phyloP scores from a whole-genome alignment of 2,113 vertebrate genomes.

The Protomyctophum bolini region DNA sequence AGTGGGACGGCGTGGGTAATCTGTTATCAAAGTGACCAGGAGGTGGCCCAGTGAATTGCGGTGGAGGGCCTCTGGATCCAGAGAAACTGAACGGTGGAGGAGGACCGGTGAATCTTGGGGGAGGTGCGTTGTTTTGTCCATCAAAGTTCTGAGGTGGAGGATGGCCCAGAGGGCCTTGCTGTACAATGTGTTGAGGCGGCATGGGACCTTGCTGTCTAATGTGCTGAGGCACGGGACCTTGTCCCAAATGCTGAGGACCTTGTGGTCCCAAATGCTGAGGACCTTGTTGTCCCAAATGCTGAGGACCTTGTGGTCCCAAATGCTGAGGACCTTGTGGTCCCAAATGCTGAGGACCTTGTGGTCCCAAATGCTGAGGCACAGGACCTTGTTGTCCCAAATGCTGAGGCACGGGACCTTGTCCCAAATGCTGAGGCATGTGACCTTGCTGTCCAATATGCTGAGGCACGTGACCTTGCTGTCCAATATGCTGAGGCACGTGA shows the following conservation, averaged over 20 bases:
- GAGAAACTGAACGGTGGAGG: slow-evolving; percentile 88
- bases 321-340: slow-evolving; percentile 49
- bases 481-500: slow-evolving; percentile 74
- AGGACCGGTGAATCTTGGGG: slow-evolving; percentile 82
- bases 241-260: too few species aligned
- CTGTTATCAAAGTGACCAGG: slow-evolving; percentile 82
- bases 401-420: too few species aligned
- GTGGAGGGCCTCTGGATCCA: slow-evolving; percentile 81
- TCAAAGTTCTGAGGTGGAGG: slow-evolving; percentile 75
- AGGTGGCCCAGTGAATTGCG: slow-evolving; percentile 71
- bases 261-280: slow-evolving; percentile 41
- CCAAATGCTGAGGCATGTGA: too few species aligned
- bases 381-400: slow-evolving; percentile 27
- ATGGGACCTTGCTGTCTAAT: slow-evolving; percentile 30
- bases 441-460: slow-evolving; percentile 79
- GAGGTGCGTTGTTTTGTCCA: slow-evolving; percentile 78
- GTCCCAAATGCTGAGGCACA: slow-evolving; percentile 77
- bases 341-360: slow-evolving; percentile 73
- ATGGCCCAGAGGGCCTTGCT: slow-evolving; percentile 80
- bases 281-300: slow-evolving; percentile 80
- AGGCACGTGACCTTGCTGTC: slow-evolving; percentile 39
- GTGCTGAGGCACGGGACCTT: too few species aligned
- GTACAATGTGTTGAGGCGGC: slow-evolving; percentile 79
- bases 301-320: slow-evolving; percentile 59
- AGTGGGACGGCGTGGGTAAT: slow-evolving; percentile 81